Evolutionary conservation across 1,140 invertebrate genomes (phyloP), one percentile per base, ranked within the genome.

Genomic region (Octopus sinensis): DNA sequence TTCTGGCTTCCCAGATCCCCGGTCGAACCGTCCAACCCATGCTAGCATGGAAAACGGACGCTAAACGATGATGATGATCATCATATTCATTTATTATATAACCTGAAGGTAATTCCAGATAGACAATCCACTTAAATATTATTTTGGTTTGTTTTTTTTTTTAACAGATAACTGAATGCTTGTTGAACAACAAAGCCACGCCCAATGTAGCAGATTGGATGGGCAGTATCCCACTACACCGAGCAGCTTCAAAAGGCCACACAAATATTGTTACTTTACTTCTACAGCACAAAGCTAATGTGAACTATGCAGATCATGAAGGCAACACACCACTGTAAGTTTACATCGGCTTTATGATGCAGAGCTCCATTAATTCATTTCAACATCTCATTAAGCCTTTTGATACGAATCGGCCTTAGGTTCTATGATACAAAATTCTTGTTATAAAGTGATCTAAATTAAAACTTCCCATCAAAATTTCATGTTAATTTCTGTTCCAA

Each of bases 171-270:
- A 83, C 91, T 10, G 87, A 91, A 80, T 79, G 88, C 6, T 81
- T 97, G 23, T 84, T 97, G n/a, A 91, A 94, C 62, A 92, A 93
- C 86, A 93, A 93, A 80, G 95, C 94, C 1, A 92, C 96, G 90
- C 90, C 95, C 1, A 96, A 96, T 90, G 93, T 94, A 71, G 88
- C 88, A 54, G 96, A 97, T 90, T 92, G 93, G 78, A 91, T 94
- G 82, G 93, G 93, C 76, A 95, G 95, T 9, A 96, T 95, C 54
- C 95, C 96, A n/a, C 88, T 97, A 12, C 96, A 97, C 86, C 92
- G 96, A 88, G 95, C 95, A 43, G 94, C 95, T 12, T 95, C 94
- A n/a, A 94, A 95, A 90, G 95, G 95, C 76, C 93, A 95, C 88
- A 91, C 90, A 6, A 92, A 93, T 56, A 93, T 96, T 84, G 92